These are phyloP conservation scores for Porites cylindrica DNA, from an alignment of 92 coral and sea anemone species.

Conservation along the genomic window DNA sequence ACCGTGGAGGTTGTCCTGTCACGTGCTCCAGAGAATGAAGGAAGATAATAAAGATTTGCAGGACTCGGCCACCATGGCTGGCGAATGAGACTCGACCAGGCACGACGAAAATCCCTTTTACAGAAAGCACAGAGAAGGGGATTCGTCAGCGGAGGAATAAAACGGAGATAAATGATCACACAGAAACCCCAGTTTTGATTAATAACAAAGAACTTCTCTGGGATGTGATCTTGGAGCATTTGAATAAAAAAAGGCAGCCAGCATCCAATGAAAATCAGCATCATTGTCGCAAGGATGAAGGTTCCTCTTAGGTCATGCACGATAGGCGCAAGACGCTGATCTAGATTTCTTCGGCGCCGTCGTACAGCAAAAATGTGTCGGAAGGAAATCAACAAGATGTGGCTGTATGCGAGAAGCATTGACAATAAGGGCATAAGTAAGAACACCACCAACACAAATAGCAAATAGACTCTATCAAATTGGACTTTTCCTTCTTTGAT, in stretches of 20 bases:
- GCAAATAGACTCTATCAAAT: conserved; percentile 44
- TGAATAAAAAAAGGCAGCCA: conserved; percentile 68
- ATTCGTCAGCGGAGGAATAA: conserved; percentile 62
- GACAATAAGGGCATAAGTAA: conserved; percentile 44
- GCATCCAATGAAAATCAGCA: conserved; percentile 52
- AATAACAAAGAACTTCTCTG: conserved; percentile 16
- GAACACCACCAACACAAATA: conserved; percentile 36
- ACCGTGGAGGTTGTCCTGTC: conserved; percentile 10
- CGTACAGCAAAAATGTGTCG: conserved; percentile 41
- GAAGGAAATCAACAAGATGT: conserved; percentile 41
- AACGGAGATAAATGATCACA: conserved; percentile 38
- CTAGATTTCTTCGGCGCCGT: conserved; percentile 35
- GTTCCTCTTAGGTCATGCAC: conserved; percentile 57
- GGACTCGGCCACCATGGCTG: background rate
- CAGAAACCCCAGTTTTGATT: conserved; percentile 51
- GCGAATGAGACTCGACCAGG: conserved; percentile 3
- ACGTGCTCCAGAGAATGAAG: conserved; percentile 19
- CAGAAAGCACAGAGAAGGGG: conserved; percentile 66
- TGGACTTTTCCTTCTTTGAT: conserved; percentile 51
- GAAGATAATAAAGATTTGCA: background rate
- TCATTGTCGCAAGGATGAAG: conserved; percentile 42
- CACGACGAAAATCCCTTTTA: conserved; percentile 62
- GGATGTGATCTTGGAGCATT: conserved; percentile 55
- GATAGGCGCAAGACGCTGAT: conserved; percentile 22
- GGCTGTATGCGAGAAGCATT: conserved; percentile 38